phyloP scores from a whole-genome alignment of 2,797 vertebrate species.

The Halcyon leucocephala region DNA sequence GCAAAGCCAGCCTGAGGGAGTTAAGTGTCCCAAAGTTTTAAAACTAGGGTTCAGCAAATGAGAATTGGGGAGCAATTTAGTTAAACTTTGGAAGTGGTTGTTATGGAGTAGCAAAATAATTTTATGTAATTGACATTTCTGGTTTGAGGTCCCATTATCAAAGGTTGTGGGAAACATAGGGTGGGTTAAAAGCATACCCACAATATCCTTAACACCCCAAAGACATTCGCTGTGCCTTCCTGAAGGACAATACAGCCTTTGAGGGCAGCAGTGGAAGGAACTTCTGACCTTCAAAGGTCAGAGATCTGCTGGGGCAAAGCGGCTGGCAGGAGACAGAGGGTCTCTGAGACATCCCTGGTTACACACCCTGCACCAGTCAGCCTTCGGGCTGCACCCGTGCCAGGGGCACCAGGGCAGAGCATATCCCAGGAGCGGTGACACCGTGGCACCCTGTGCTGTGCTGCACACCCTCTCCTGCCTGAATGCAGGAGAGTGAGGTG shows the following conservation, averaged over 20 bases:
- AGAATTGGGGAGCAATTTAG: neutral
- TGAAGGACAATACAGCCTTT: neutral
- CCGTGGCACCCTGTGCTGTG: neutral
- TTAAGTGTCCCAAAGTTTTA: neutral
- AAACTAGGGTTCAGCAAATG: neutral
- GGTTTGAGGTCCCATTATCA: neutral
- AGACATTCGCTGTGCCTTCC: neutral
- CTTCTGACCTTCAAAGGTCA: neutral
- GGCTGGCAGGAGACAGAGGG: neutral
- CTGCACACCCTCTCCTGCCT: neutral
- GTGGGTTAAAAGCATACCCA: neutral
- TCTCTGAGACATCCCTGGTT: accelerated
- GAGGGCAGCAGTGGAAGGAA: neutral
- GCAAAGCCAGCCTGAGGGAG: neutral
- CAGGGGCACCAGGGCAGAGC: accelerated
- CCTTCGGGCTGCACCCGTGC: accelerated
- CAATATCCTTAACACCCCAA: neutral
- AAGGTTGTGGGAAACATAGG: neutral
- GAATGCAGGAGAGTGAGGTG: neutral
- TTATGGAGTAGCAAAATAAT: neutral
- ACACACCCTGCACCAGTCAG: neutral
- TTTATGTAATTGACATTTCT: neutral
- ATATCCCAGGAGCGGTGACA: accelerated
- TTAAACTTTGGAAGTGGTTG: neutral
- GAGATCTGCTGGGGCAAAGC: neutral